A percentile compares a stretch with the other conserved stretches of the same genome.
These are phyloP conservation scores for Torymus texanus DNA, from an alignment of 2,888 invertebrate species.

Conservation along the genomic window DNA sequence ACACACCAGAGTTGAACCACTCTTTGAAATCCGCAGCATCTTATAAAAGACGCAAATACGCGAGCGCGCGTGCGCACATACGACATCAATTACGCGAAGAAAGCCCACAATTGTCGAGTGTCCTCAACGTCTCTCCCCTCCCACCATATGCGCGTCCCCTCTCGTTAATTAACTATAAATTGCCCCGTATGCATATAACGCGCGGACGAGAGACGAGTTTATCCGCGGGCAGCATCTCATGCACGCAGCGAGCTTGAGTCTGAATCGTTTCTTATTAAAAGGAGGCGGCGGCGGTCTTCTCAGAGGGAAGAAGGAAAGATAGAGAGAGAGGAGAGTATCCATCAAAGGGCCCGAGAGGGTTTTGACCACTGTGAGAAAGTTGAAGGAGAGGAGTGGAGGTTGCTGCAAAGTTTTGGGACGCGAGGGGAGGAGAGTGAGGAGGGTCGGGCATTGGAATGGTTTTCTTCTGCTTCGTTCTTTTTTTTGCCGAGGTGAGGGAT, in stretches of 20 bases:
- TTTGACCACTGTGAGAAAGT: constrained; percentile 19
- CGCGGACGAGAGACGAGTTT: not conserved
- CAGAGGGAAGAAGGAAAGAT: too few relatives aligned
- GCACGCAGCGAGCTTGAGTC: not conserved
- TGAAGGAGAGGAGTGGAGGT: too few relatives aligned
- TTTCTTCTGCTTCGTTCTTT: too few relatives aligned
- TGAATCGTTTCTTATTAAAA: constrained; percentile 21
- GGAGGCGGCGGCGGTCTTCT: not conserved
- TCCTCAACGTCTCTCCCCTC: not conserved
- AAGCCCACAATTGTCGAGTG: constrained; percentile 12
- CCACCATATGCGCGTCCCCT: not conserved
- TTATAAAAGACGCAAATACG: not conserved
- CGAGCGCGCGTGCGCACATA: not conserved
- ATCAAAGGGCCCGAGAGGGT: constrained; percentile 42
- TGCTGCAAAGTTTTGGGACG: too few relatives aligned
- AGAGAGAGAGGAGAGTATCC: not conserved
- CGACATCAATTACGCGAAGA: constrained; percentile 15
- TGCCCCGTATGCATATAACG: constrained; percentile 13
- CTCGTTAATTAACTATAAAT: constrained; percentile 42
- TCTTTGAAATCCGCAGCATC: too few relatives aligned
- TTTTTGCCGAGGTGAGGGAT: too few relatives aligned
- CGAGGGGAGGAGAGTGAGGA: too few relatives aligned
- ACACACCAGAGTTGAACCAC: too few relatives aligned
- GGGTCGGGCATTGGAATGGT: too few relatives aligned
- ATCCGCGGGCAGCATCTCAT: constrained; percentile 13